phyloP scores from a whole-genome alignment of 2,113 vertebrate species.

The Sorex araneus region DNA sequence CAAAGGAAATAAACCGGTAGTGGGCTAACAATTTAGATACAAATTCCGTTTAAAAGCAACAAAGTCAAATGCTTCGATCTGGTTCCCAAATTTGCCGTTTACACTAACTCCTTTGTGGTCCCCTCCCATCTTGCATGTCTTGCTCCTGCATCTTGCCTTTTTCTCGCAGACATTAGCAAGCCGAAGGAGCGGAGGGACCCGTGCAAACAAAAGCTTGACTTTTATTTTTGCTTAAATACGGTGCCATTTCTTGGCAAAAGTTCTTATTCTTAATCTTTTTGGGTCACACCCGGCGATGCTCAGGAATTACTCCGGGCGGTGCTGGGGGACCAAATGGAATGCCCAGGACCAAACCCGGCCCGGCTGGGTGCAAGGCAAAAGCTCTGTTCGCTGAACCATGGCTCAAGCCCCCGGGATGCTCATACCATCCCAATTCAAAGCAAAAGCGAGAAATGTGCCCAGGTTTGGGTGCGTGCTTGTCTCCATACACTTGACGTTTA shows the following conservation, averaged over 20 bases:
- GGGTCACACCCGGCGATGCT: background rate
- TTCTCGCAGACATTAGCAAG: conserved; percentile 18
- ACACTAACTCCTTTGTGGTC: too few relatives aligned
- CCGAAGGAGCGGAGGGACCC: background rate
- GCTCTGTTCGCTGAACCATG: background rate
- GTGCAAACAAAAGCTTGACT: conserved; percentile 30
- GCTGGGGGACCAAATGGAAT: background rate
- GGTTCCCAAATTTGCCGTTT: background rate
- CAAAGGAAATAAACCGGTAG: background rate
- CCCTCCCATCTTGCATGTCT: too few relatives aligned
- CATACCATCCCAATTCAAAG: background rate
- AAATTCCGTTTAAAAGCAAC: conserved; percentile 7
- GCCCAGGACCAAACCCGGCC: too few relatives aligned
- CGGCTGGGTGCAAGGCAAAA: too few relatives aligned
- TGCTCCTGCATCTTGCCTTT: background rate
- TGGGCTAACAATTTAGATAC: conserved; percentile 8
- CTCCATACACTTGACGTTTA: background rate
- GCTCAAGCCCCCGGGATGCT: too few relatives aligned
- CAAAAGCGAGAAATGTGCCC: background rate
- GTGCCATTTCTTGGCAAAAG: conserved; percentile 30
- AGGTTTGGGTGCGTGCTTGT: background rate
- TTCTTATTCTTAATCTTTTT: background rate
- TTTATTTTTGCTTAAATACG: conserved; percentile 56
- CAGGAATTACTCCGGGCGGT: too few relatives aligned
- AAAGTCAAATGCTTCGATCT: background rate